Base-by-base conservation (phyloP, 1,140 invertebrate species). In the Musca vetustissima region DNA sequence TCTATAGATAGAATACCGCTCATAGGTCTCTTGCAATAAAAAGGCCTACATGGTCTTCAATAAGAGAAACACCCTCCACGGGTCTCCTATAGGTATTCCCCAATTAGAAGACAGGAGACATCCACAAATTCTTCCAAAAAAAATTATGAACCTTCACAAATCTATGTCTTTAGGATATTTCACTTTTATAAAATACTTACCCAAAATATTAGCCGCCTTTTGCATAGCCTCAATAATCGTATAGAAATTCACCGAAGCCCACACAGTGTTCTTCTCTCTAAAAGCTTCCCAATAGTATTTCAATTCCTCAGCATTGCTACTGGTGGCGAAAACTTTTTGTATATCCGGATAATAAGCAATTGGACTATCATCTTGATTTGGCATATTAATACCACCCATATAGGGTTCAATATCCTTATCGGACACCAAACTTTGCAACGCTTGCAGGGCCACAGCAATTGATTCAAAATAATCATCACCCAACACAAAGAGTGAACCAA, bases 331-430 rank as follows among this genome's bases (percentile, higher is more conserved):
- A 3, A 81, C 79, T 53, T 73, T 78, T 66, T 81, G 76, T 21
- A 81, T 81, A 57, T 81, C 79, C 14, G 79, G 79, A 28, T 74
- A 78, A 25, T 76, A 81, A 36, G 79, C 75, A 50, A 81, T 55
- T 2, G 75, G 71, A 25, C 79, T 78, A 36, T 79, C 73, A 13
- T 80, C 76, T 59, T 76, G 75, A 25, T 80, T 68, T 64, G 78
- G 78, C 78, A 76, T 78, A 22, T 80, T 77, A n/a, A 74, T 75
- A 0, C 78, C 78, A 7, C 70, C 74, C 69, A 80, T 22, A 67
- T 80, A 80, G 1, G 76, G 78, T 15, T 78, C 75, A n/a, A 80
- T 80, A 64, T 80, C 78, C 72, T 79, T 77, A 70, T 80, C 78
- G n/a, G 78, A 78, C 14, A 77, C 73, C 48, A 80, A 72, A 19